Evolutionary conservation across 2,888 invertebrate genomes (phyloP), one percentile per base, ranked within the genome.

Genomic region (Nomada ferruginata): DNA sequence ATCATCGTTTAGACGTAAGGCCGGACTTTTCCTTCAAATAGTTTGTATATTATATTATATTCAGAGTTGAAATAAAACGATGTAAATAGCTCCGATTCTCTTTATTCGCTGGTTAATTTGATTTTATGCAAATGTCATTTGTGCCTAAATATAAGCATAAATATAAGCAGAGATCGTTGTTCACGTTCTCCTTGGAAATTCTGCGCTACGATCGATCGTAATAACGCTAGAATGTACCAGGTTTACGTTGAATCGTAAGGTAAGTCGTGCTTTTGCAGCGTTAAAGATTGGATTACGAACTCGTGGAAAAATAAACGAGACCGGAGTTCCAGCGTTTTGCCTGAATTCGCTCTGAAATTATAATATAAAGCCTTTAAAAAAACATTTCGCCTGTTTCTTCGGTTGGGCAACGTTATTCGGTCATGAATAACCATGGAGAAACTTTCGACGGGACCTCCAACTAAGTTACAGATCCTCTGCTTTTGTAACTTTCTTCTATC

Each of bases 361-460:
- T 65, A 64, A 42, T 42, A 53, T 29, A 68, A 73, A 81, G 66
- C 72, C 69, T 69, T 60, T 70, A 63, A 83, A 83, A 80, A 79
- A 83, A 80, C 74, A 79, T 72, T 76, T 65, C 59, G 78, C 75
- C 53, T 36, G 78, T 76, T 83, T 79, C 72, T 68, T 75, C 61
- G 66, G 65, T 29, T 64, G 63, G 79, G 60, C 75, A 77, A 83
- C 77, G 82, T 65, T 79, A 84, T 74, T 75, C 71, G 2, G 71
- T 71, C 83, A 82, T 89, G 85, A 88, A 89, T 89, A 89, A 84
- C 83, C 84, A 85, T 83, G 57, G 23, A 26, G 29, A 57, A 79
- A 76, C 52, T 65, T 79, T 66, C 50, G n/a, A 26, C 44, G 65
- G 20, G 64, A 65, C 55, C 73, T 36, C 26, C 1, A 44, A 11